A percentile compares a stretch with the other conserved stretches of the same genome.
phyloP scores from a whole-genome alignment of 2,797 vertebrate species.

The Sebastes diploproa region DNA sequence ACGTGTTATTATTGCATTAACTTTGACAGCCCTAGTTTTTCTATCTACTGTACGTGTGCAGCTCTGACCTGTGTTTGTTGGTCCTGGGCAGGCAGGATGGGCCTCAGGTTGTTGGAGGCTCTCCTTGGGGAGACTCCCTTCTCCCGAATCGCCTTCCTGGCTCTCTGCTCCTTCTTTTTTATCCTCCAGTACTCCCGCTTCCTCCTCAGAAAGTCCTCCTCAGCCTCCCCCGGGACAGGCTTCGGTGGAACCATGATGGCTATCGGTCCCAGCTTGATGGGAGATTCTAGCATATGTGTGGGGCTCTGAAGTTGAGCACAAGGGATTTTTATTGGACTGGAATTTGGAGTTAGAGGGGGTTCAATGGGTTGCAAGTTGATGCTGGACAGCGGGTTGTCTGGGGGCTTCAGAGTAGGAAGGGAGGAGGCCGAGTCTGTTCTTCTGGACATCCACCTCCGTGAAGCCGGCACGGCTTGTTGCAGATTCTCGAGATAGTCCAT shows the following conservation, averaged over 20 bases:
- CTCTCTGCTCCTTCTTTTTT: slow-evolving; percentile 85
- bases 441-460: slow-evolving; percentile 31
- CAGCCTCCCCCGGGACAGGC: slow-evolving; percentile 61
- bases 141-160: slow-evolving; percentile 78
- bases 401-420: slow-evolving; percentile 48
- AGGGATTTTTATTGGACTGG: slow-evolving; percentile 34
- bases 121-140: slow-evolving; percentile 43
- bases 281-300: not conserved
- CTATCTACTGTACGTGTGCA: not conserved
- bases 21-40: not conserved
- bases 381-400: slow-evolving; percentile 65
- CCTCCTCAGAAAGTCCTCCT: slow-evolving; percentile 78
- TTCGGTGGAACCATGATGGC: slow-evolving; percentile 68
- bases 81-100: slow-evolving; percentile 32
- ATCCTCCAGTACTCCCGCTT: slow-evolving; percentile 85
- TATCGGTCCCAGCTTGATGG: not conserved
- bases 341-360: slow-evolving; percentile 5
- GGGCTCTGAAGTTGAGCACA: slow-evolving; percentile 20
- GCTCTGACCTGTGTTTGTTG: slow-evolving; percentile 44
- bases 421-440: slow-evolving; percentile 8
- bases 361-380: slow-evolving; percentile 63
- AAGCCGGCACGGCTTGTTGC: slow-evolving; percentile 21
- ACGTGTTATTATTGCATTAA: not conserved
- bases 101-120: slow-evolving; percentile 41
- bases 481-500: not conserved